Evolutionary conservation across 92 coral and sea anemone species (phyloP).

Genomic region (Parazoanthus swiftii): DNA sequence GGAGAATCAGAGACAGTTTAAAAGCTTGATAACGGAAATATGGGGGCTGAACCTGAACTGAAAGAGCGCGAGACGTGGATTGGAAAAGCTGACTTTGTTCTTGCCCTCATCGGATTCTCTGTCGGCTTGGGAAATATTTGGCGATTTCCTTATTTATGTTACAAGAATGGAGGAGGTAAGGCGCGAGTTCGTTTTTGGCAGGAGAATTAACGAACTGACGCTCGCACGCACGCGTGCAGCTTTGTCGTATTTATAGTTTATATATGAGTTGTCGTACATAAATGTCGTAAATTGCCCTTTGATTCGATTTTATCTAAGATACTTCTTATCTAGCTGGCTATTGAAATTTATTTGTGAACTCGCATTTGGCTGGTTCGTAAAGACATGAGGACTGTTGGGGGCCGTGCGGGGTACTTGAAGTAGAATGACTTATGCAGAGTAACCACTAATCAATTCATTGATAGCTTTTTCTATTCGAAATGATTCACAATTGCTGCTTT

Average conservation of each 20-base stretch:
- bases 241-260: background rate
- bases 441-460: too few relatives aligned
- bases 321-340: too few relatives aligned
- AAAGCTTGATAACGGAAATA: background rate
- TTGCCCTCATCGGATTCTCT: constrained; percentile 86
- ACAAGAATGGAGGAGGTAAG: constrained; percentile 91
- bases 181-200: background rate
- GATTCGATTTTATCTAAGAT: background rate
- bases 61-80: constrained; percentile 86
- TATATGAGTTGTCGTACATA: background rate
- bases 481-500: background rate
- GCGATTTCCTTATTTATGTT: constrained; percentile 91
- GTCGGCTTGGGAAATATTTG: constrained; percentile 94
- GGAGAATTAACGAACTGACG: background rate
- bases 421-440: too few relatives aligned
- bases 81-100: constrained; percentile 83
- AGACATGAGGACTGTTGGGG: background rate
- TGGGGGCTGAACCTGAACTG: constrained; percentile 2
- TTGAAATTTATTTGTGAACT: background rate
- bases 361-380: background rate
- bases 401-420: background rate
- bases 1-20: background rate
- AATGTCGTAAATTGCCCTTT: background rate
- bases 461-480: too few relatives aligned
- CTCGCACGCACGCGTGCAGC: background rate